Conservation (phyloP, 1,140 invertebrate genomes). For the Drosophila takahashii region DNA sequence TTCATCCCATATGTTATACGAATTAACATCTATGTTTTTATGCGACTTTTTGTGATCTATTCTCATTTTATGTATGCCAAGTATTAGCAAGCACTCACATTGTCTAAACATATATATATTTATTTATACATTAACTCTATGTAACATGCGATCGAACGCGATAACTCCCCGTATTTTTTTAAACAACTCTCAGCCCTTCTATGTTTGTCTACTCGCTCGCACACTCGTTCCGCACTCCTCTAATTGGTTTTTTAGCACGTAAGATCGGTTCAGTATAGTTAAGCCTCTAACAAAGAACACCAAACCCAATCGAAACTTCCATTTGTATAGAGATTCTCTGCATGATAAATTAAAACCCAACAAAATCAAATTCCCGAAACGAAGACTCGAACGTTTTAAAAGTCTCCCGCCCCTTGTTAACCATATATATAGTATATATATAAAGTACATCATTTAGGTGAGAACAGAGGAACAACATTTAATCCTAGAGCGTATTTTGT, state of each 20-base stretch:
- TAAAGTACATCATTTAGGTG: neutral
- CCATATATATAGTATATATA: constrained; percentile 3
- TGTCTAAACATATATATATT: constrained; percentile 28
- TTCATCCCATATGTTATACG: constrained; percentile 9
- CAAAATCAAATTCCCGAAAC: neutral
- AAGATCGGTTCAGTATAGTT: constrained; percentile 20
- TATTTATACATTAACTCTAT: constrained; percentile 38
- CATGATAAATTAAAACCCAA: neutral
- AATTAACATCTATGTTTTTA: constrained; percentile 20
- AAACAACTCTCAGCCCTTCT: neutral
- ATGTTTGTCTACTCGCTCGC: constrained; percentile 9
- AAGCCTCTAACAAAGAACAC: neutral
- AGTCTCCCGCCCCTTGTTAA: constrained; percentile 12
- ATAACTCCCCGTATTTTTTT: neutral
- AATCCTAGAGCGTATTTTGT: constrained; percentile 16
- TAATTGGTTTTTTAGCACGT: constrained; percentile 5
- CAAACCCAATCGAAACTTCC: constrained; percentile 18
- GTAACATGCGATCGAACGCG: constrained; percentile 9
- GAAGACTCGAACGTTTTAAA: constrained; percentile 3
- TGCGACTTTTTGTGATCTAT: constrained; percentile 37
- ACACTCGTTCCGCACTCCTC: constrained; percentile 16
- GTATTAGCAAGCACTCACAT: constrained; percentile 51
- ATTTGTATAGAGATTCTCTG: constrained; percentile 11
- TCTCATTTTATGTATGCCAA: constrained; percentile 48
- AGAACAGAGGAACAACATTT: constrained; percentile 5